Evolutionary conservation across 2,113 vertebrate species (phyloP), one percentile per base, ranked within the genome.

Genomic region (Pseudolaguvia tuberculata): DNA sequence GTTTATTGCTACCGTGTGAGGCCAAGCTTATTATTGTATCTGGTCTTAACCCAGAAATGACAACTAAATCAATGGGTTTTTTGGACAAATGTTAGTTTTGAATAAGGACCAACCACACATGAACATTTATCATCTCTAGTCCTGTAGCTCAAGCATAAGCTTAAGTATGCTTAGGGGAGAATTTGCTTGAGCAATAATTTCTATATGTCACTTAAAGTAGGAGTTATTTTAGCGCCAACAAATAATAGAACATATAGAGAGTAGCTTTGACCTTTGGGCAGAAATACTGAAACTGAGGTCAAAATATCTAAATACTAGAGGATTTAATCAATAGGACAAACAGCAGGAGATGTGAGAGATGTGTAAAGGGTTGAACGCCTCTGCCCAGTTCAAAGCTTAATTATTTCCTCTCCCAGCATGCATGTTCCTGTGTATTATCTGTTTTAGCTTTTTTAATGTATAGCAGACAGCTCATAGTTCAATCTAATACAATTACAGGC

Each of bases 301-400:
- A 52, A 27, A 65, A 29, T 29, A 29, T 67, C 25, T 67, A 17
- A 50, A 50, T 67, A 27, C 12, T 50, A 5, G 29, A 67, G 45
- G 20, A 29, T 65, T 9, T 11, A 17, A 17, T 20, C 45, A 29
- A 50, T 27, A 29, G 14, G 42, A 0, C 23, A 66, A 42, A 42
- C 81, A 69, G 67, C 45, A 67, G 65, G 80, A 42, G 47, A 72
- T 53, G 68, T 29, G 61, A 52, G 12, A 82, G 76, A 78, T 61
- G 68, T 18, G 67, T 39, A 25, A 66, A 79, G 78, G 78, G 75
- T 79, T 27, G 82, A 85, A 82, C 85, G 80, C 70, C 79, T 85
- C 83, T 83, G 76, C 78, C 66, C 72, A 83, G 89, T 87, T 90
- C 88, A 87, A 78, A 88, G 90, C 89, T 90, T 90, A 92, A 91